Conservation (phyloP, 2,113 vertebrate species). For the Ellobius talpinus region DNA sequence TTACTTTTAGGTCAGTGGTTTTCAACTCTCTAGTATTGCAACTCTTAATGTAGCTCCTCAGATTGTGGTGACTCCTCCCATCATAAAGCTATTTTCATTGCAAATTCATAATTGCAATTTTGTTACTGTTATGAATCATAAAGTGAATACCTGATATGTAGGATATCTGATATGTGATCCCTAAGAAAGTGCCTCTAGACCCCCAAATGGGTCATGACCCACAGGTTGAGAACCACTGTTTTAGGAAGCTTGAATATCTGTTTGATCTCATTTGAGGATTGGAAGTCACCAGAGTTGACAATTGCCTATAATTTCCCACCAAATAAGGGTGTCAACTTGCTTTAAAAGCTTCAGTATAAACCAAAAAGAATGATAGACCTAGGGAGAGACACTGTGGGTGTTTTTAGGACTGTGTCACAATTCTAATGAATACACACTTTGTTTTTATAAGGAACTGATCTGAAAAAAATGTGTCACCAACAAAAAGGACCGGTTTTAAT, state of each 20-base stretch:
- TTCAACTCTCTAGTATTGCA: background rate
- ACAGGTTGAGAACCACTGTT: background rate
- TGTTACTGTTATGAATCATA: background rate
- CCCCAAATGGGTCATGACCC: background rate
- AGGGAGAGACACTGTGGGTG: background rate
- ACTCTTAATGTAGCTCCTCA: background rate
- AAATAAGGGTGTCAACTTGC: background rate
- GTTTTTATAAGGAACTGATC: constrained; percentile 47
- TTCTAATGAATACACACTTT: constrained; percentile 53
- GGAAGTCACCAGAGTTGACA: background rate
- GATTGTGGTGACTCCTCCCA: background rate
- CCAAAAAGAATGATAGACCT: background rate
- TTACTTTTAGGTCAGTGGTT: background rate
- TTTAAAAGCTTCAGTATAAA: background rate
- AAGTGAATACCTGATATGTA: background rate
- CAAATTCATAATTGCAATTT: background rate
- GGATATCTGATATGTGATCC: background rate
- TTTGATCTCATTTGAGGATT: background rate
- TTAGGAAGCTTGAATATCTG: background rate
- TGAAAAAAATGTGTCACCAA: constrained; percentile 29
- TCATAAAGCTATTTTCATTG: background rate
- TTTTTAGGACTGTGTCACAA: constrained; percentile 52
- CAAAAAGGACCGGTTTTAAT: constrained; percentile 64
- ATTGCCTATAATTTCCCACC: background rate
- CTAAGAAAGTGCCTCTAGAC: background rate